A percentile compares a stretch with the other conserved stretches of the same genome.
phyloP scores from a whole-genome alignment of 2,888 invertebrate genomes.

The Catocala sponsa region DNA sequence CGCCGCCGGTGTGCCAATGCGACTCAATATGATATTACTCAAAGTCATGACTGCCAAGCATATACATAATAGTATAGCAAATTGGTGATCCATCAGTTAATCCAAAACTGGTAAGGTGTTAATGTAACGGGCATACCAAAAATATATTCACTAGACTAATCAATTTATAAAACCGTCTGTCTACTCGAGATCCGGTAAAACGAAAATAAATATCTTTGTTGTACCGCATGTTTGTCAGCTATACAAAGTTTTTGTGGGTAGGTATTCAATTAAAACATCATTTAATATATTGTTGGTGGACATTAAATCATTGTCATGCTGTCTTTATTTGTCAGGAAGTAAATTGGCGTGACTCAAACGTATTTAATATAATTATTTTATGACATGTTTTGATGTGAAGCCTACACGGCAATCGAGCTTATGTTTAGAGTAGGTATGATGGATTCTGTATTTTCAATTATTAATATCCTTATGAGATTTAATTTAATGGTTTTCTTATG shows the following conservation, averaged over 20 bases:
- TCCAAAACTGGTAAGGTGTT: no score
- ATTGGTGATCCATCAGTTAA: no score
- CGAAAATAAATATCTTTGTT: no score
- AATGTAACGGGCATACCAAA: no score
- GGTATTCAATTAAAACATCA: constrained; percentile 9
- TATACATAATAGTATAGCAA: no score
- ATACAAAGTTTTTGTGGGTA: constrained; percentile 6
- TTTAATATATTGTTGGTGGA: constrained; percentile 11
- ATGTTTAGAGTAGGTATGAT: neutral
- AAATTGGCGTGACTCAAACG: constrained; percentile 15
- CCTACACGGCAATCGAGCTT: constrained; percentile 6
- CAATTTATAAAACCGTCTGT: no score
- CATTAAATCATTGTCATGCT: constrained; percentile 20
- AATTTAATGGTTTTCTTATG: neutral
- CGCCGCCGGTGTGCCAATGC: no score
- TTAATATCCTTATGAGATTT: neutral
- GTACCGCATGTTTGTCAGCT: neutral
- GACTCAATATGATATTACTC: no score
- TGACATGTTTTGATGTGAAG: constrained; percentile 9
- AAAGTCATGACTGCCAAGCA: no score
- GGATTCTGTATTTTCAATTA: neutral
- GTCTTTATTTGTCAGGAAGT: constrained; percentile 22
- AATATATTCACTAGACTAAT: no score
- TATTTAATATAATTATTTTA: constrained; percentile 7
- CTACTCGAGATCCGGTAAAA: no score